Evolutionary conservation across 37 sponge, comb jelly and placozoan species (phyloP).

Genomic region (Ianthella basta): DNA sequence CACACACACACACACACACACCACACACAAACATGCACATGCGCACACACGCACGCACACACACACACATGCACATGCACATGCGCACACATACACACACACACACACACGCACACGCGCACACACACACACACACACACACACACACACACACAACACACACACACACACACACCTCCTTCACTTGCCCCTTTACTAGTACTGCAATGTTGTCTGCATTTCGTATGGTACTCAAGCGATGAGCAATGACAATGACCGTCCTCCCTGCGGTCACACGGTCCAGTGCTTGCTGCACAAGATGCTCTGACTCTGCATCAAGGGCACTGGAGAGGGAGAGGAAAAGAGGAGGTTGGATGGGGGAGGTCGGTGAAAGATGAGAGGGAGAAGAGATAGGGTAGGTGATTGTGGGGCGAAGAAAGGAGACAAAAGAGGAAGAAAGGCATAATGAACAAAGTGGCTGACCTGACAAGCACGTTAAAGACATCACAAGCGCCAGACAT

Average conservation of each 20-base stretch:
- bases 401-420: background rate
- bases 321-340: constrained; percentile 52
- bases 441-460: background rate
- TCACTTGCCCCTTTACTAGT: constrained; percentile 63
- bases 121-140: constrained; percentile 16
- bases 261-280: constrained; percentile 63
- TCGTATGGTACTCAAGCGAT: constrained; percentile 88
- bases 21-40: too few relatives aligned
- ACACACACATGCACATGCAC: too few relatives aligned
- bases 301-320: constrained; percentile 86
- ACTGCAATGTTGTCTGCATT: constrained; percentile 86
- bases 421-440: background rate
- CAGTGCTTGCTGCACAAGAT: constrained; percentile 81
- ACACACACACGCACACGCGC: too few relatives aligned
- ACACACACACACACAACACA: too few relatives aligned
- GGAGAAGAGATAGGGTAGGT: background rate
- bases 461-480: background rate
- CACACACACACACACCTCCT: constrained; percentile 49
- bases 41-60: too few relatives aligned
- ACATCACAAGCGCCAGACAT: too few relatives aligned
- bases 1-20: too few relatives aligned
- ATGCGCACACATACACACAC: too few relatives aligned
- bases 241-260: constrained; percentile 93
- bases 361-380: background rate
- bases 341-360: background rate